These are phyloP conservation scores for Meriones psammophilus DNA, from an alignment of 2,797 vertebrate genomes.

Conservation along the genomic window DNA sequence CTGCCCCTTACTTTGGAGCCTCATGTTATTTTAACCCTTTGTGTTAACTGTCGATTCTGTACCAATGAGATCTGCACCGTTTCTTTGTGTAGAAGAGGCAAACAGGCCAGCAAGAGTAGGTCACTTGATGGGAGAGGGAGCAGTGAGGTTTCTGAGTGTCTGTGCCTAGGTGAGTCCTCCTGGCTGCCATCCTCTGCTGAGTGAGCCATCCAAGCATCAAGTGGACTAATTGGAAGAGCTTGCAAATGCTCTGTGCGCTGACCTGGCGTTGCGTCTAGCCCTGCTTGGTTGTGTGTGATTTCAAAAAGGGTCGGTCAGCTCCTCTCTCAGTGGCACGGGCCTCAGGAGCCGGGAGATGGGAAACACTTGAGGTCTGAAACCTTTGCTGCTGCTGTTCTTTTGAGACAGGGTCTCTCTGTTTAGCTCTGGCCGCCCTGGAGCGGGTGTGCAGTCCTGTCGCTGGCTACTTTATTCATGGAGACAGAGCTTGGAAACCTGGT, in stretches of 20 bases:
- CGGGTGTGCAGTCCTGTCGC: neutral
- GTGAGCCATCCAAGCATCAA: neutral
- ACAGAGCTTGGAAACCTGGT: neutral
- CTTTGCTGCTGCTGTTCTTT: conserved; percentile 2
- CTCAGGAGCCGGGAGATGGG: conserved; percentile 40
- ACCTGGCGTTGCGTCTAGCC: neutral
- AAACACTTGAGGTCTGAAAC: neutral
- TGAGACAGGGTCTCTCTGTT: neutral
- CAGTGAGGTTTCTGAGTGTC: neutral
- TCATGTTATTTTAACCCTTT: neutral
- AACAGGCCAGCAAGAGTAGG: neutral
- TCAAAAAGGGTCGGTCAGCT: neutral
- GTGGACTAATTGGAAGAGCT: conserved; percentile 17
- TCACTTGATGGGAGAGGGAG: neutral
- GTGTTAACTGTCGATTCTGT: neutral
- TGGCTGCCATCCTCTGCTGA: neutral
- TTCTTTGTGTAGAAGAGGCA: conserved; percentile 19
- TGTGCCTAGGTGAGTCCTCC: neutral
- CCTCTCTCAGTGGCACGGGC: neutral
- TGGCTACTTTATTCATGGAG: conserved; percentile 48
- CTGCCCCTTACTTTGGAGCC: neutral
- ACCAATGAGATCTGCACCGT: neutral
- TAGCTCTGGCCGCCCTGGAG: neutral
- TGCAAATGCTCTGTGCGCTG: neutral
- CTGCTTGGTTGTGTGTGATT: neutral